Evolutionary conservation across 1,140 invertebrate species (phyloP), one percentile per base, ranked within the genome.

Genomic region (Arion vulgaris): DNA sequence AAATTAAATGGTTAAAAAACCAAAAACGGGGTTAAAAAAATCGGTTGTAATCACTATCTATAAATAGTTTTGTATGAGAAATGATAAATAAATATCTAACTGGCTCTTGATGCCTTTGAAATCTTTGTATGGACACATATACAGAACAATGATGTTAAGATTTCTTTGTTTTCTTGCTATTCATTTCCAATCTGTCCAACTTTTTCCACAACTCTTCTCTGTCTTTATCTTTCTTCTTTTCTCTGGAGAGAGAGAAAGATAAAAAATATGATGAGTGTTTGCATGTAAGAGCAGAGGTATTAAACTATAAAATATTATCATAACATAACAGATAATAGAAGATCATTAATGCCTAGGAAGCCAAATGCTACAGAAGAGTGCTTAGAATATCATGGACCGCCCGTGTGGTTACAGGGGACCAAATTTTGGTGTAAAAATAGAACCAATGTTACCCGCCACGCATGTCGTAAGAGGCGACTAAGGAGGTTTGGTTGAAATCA

Each of bases 151-250:
- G 57, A 80, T 53, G 83, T 84, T 84, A 84, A 79, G 83, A 84
- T 62, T 78, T 85, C 45, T 86, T 90, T 81, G 89, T 88, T 49
- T 87, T 88, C 83, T 85, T 89, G 84, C 86, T 88, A 80, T 89
- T 91, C 19, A 92, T 74, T 83, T 91, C 89, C 76, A 92, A 84
- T 73, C 89, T 89, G 72, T 93, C 92, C 77, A 93, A 86, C 85
- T 90, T 90, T 74, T 89, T 92, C 92, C 92, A 93, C 36, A 92
- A 82, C 75, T 93, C 92, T 83, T 93, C 92, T 82, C 91, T 80
- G 28, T 93, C 92, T 76, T 91, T 92, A 74, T 92, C 90, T 84
- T 90, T 91, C 85, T 92, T 92, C 86, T 92, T 92, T 83, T 93
- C 92, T 81, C 92, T 92, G 86, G 1, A 87, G 85, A 53, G 71